Evolutionary conservation across 92 coral and sea anemone species (phyloP).

Genomic region (Epizoanthus illoricatus): DNA sequence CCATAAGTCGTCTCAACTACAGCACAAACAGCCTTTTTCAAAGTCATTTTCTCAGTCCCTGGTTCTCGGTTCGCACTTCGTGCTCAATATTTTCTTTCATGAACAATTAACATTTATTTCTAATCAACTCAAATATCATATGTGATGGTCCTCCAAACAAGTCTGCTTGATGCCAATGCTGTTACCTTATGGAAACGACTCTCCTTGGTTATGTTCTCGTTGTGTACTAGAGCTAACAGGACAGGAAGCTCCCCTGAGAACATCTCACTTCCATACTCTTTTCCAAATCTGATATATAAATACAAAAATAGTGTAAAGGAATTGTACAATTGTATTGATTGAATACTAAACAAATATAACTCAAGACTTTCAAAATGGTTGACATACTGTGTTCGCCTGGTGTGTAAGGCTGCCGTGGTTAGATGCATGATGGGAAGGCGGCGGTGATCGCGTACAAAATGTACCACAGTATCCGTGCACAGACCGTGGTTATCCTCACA

Average conservation of each 20-base stretch:
- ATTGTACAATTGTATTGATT: not conserved
- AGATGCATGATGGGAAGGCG: conserved; percentile 94
- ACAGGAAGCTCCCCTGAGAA: conserved; percentile 77
- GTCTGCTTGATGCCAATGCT: no score
- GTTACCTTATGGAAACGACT: conserved; percentile 77
- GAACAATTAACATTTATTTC: no score
- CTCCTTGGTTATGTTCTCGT: conserved; percentile 70
- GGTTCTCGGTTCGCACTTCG: no score
- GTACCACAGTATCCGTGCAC: conserved; percentile 82
- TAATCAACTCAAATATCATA: not conserved
- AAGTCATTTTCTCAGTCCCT: no score
- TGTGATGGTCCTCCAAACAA: not conserved
- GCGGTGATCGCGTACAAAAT: conserved; percentile 83
- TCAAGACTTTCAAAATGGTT: not conserved
- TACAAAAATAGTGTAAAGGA: not conserved
- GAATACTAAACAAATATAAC: not conserved
- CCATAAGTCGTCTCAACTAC: no score
- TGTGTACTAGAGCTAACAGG: conserved; percentile 73
- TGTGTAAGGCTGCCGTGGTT: conserved; percentile 88
- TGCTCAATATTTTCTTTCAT: no score
- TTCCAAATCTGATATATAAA: conserved; percentile 31
- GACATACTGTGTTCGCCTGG: conserved; percentile 45
- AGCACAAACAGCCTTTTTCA: no score
- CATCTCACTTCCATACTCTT: conserved; percentile 51
- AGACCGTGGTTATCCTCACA: conserved; percentile 86